Evolutionary conservation across 2,113 vertebrate genomes (phyloP).

Genomic region (Hydrochoerus hydrochaeris): DNA sequence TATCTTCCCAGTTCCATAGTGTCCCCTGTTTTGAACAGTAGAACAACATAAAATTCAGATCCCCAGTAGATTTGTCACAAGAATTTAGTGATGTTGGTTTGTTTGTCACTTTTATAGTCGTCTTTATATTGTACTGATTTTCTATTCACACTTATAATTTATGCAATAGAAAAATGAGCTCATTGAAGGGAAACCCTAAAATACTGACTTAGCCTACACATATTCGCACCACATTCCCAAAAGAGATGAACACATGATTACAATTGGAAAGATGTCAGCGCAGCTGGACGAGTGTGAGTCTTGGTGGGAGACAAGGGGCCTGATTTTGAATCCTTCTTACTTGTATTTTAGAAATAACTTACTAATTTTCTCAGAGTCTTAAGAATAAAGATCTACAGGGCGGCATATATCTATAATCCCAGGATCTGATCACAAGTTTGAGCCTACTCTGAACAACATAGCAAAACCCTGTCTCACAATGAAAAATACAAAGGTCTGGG

Average conservation of each 20-base stretch:
- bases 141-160: not conserved
- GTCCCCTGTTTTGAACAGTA: not conserved
- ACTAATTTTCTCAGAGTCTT: not conserved
- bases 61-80: not conserved
- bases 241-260: not conserved
- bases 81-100: not conserved
- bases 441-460: not conserved
- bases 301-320: not conserved
- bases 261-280: not conserved
- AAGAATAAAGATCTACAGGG: not conserved
- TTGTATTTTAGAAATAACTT: not conserved
- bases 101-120: not conserved
- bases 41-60: not conserved
- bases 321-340: not conserved
- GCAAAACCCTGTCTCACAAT: not conserved
- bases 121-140: conserved; percentile 1
- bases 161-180: not conserved
- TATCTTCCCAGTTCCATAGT: too few species aligned
- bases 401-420: not conserved
- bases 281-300: not conserved
- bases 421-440: not conserved
- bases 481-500: not conserved
- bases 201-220: not conserved
- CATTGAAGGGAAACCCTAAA: conserved; percentile 35
- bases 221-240: not conserved